Evolutionary conservation across 2,113 vertebrate genomes (phyloP), one percentile per base, ranked within the genome.

Genomic region (Aspidoscelis tigris): DNA sequence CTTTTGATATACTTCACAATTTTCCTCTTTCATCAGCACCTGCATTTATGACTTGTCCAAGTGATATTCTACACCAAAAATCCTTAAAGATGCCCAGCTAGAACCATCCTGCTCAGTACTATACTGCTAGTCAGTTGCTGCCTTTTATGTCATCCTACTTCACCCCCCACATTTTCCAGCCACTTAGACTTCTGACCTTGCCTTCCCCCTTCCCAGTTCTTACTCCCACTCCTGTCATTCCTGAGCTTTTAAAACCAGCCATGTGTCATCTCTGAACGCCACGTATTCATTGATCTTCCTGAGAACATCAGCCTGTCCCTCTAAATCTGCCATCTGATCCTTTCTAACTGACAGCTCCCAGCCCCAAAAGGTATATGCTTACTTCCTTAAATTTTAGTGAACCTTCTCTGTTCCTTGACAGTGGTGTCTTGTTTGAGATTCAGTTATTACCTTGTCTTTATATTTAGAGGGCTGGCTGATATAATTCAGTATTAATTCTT

Each of bases 221-320:
- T 21, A 61, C 69, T 76, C 90, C 89, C 69, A 10, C 84, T 90
- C 66, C 86, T 93, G 86, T 84, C 89, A 84, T 84, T 93, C 61
- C 79, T 86, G 83, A 91, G 84, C 86, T 91, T 91, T 94, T 92
- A 89, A 92, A 93, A 83, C 39, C 71, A 87, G 47, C 71, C 16
- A 2, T 86, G 55, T 89, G 88, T 89, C 90, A 89, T 89, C 88
- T 83, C 64, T 91, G 86, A 85, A 86, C 76, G 88, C 78, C 91
- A 66, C 9, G 0, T 82, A 75, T 80, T 84, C 90, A 85, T 0
- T 89, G 73, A 82, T 92, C 91, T 91, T 93, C 84, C 89, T 72
- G 82, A 92, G 83, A 86, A 87, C 76, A 84, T 77, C 83, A 73
- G 20, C 79, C 71, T 85, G 79, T 84, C 72, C 83, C 82, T 80